Conservation (phyloP, 2,113 vertebrate genomes). For the Mastomys natalensis region DNA sequence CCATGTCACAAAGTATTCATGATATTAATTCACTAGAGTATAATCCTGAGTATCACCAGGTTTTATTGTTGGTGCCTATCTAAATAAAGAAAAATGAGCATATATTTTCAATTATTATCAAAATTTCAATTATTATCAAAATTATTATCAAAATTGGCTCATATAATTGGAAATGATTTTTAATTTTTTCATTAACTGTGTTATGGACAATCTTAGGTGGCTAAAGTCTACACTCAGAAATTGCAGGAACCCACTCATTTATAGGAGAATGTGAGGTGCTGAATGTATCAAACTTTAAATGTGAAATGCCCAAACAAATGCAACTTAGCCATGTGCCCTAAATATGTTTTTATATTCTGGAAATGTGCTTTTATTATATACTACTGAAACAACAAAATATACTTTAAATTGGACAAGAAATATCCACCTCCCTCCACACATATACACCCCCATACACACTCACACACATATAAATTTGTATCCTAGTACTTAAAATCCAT, state of each 20-base stretch:
- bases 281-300: not conserved
- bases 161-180: not conserved
- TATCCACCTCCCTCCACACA: too few relatives aligned
- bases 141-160: too few relatives aligned
- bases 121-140: too few relatives aligned
- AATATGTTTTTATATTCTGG: not conserved
- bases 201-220: not conserved
- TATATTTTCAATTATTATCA: not conserved
- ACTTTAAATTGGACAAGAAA: not conserved
- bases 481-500: not conserved
- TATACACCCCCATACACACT: not conserved
- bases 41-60: not conserved
- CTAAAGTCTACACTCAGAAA: not conserved
- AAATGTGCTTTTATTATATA: not conserved
- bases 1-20: not conserved
- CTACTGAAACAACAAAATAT: not conserved
- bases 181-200: not conserved
- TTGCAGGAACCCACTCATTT: not conserved
- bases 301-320: not conserved
- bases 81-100: not conserved
- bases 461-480: not conserved
- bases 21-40: not conserved
- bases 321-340: not conserved
- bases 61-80: not conserved
- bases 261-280: not conserved